Evolutionary conservation across 2,888 invertebrate genomes (phyloP), one percentile per base, ranked within the genome.

Genomic region (Pristionchus mayeri): DNA sequence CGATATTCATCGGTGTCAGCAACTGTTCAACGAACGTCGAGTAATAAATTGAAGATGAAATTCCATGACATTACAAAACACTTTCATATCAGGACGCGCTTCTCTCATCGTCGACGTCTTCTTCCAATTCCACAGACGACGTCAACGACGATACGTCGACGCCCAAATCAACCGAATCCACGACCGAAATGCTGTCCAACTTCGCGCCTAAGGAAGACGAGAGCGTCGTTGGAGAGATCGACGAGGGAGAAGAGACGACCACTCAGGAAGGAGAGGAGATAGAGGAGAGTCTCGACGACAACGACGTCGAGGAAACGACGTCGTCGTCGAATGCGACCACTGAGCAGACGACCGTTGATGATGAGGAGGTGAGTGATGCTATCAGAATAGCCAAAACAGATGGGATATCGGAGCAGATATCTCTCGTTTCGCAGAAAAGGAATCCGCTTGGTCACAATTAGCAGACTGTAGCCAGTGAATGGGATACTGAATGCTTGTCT

Each of bases 131-230:
- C 40, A n/a, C 71, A n/a, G 40, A 37, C 9, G 44, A 71, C 24
- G 44, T 71, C 4, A 13, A 21, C n/a, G 71, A 24, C 24, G 71
- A 71, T 0, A 24, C 37, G n/a, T 37, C 67, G 67, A 67, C 67
- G 7, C 2, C 34, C 3, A 18, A 67, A 3, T 44, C 34, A 6
- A 0, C 37, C 40, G 71, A 71, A 24, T 40, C 71, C 37, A 71
- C 71, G 1, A 71, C 71, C 11, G 71, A 71, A 18, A 40, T 40
- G 40, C 44, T 71, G 40, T 24, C 24, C 40, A 71, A 71, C 24
- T 71, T 71, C 40, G 71, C 40, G 71, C 71, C 71, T 4, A 71
- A 71, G 37, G 27, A 37, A 27, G 37, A 67, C 13, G 67, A 67
- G 2, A 21, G 18, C 3, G 71, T 71, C 0, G 37, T 30, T 21